A percentile compares a stretch with the other conserved stretches of the same genome.
Conservation (phyloP, 2,797 vertebrate species). For the Otolemur crassicaudatus region DNA sequence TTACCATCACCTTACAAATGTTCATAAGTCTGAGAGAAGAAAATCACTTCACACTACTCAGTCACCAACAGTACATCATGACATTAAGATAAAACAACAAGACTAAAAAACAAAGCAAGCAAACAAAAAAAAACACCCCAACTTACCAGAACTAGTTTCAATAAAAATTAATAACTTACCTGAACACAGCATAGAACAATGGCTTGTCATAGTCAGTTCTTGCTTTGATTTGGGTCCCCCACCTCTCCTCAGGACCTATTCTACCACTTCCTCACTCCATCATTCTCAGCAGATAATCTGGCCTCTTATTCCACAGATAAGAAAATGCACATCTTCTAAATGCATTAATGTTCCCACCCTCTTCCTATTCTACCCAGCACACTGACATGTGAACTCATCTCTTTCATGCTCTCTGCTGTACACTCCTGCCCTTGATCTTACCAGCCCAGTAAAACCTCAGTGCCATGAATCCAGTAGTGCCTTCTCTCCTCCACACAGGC, state of each 20-base stretch:
- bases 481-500: neutral
- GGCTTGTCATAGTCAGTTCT: neutral
- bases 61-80: neutral
- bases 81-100: neutral
- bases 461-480: neutral
- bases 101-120: neutral
- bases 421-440: neutral
- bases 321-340: neutral
- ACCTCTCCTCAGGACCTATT: neutral
- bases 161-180: slow-evolving; percentile 10
- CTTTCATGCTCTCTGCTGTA: neutral
- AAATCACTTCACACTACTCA: neutral
- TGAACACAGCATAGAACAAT: neutral
- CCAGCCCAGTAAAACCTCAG: neutral
- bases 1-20: neutral
- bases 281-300: neutral
- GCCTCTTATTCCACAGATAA: neutral
- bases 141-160: slow-evolving; percentile 1
- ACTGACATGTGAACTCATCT: neutral
- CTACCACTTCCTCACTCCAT: neutral
- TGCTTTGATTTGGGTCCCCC: neutral
- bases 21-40: neutral
- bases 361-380: neutral
- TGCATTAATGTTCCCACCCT: neutral
- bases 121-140: neutral